These are phyloP conservation scores for Nixonia krombeini DNA, from an alignment of 1,140 invertebrate genomes.

Conservation along the genomic window DNA sequence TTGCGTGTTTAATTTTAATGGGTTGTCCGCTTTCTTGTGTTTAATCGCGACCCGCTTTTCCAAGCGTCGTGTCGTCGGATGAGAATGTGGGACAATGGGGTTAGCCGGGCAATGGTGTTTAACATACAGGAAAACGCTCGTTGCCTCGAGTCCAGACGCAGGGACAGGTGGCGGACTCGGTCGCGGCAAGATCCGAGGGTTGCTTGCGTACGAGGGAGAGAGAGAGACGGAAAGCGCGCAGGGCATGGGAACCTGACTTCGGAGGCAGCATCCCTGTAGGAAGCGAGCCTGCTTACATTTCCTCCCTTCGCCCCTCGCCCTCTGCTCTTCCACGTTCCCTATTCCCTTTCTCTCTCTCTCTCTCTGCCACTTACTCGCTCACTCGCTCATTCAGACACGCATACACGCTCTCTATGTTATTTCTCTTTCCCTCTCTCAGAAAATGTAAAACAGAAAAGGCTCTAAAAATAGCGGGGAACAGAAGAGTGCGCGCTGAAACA, in stretches of 20 bases:
- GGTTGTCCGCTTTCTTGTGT: no score
- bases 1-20: no score
- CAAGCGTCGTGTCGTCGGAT: no score
- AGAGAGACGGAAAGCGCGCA: conserved; percentile 44
- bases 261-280: conserved; percentile 68
- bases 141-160: conserved; percentile 63
- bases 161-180: conserved; percentile 67
- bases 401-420: no score
- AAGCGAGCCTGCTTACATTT: conserved; percentile 53
- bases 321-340: conserved; percentile 9
- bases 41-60: no score
- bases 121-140: conserved; percentile 62
- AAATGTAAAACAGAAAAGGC: neutral
- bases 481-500: neutral
- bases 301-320: conserved; percentile 5
- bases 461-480: neutral
- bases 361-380: no score
- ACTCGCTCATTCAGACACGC: no score
- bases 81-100: conserved; percentile 48
- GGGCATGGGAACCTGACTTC: conserved; percentile 71
- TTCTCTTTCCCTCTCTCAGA: neutral
- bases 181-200: conserved; percentile 6
- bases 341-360: conserved; percentile 13
- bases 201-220: no score
- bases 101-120: conserved; percentile 61